Conservation (phyloP, 2,888 invertebrate genomes). For the Elegia similella region DNA sequence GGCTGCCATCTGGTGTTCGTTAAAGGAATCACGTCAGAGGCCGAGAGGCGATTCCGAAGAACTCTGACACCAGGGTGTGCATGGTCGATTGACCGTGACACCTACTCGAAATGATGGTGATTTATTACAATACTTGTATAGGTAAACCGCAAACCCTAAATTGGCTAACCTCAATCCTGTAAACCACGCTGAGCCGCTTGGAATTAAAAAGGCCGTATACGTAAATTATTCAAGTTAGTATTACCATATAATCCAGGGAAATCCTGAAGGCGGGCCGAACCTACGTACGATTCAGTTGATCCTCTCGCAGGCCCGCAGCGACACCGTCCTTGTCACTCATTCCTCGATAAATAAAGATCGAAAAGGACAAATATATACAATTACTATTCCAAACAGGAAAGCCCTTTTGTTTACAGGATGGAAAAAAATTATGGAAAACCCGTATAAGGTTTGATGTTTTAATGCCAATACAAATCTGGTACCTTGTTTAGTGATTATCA, state of each 20-base stretch:
- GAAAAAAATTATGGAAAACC: slow-evolving; percentile 1
- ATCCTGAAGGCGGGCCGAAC: slow-evolving; percentile 4
- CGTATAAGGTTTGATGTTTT: slow-evolving; percentile 5
- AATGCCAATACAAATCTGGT: not conserved
- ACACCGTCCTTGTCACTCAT: not conserved
- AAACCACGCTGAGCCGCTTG: not conserved
- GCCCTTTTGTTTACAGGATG: slow-evolving; percentile 1
- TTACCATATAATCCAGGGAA: slow-evolving; percentile 12
- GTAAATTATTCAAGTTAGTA: slow-evolving; percentile 13
- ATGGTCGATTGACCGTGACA: too few relatives aligned
- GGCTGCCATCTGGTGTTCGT: too few relatives aligned
- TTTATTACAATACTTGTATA: too few relatives aligned
- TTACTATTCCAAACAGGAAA: slow-evolving; percentile 1
- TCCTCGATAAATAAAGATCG: not conserved
- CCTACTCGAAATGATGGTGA: too few relatives aligned
- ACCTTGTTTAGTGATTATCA: not conserved
- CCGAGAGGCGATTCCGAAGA: too few relatives aligned
- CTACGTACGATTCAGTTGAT: not conserved
- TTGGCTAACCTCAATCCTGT: not conserved
- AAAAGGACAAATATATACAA: not conserved
- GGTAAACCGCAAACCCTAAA: too few relatives aligned
- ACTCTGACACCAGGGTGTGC: too few relatives aligned
- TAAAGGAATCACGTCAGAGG: too few relatives aligned
- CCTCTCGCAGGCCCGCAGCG: slow-evolving; percentile 1
- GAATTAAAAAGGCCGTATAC: not conserved